Conservation (phyloP, 1,140 invertebrate species). For the Ips typographus region DNA sequence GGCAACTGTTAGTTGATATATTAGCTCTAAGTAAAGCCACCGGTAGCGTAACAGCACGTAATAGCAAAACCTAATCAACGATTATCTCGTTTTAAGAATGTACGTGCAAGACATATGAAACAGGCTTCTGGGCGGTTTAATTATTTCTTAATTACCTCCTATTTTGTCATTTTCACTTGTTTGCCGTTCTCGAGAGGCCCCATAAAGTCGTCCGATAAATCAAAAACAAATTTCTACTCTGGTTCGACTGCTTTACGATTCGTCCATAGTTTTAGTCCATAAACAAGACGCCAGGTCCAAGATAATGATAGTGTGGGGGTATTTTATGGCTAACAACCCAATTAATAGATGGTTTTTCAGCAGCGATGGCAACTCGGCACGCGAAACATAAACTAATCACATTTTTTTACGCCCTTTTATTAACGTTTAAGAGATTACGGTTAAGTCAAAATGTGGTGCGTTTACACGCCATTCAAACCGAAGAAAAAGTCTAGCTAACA, state of each 20-base stretch:
- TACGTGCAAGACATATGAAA: no score
- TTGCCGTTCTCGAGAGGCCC: no score
- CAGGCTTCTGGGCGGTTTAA: no score
- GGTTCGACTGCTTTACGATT: constrained; percentile 12
- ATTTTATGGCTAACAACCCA: constrained; percentile 33
- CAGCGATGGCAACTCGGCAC: constrained; percentile 25
- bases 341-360: constrained; percentile 30
- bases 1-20: no score
- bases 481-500: neutral
- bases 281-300: constrained; percentile 16
- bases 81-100: no score
- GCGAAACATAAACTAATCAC: constrained; percentile 23
- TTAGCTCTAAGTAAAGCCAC: no score
- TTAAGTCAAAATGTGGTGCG: neutral
- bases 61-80: no score
- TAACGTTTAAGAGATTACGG: constrained; percentile 6
- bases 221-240: constrained; percentile 18
- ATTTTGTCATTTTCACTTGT: no score
- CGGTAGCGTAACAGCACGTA: no score
- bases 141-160: no score
- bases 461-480: neutral
- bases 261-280: constrained; percentile 13
- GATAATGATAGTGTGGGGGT: constrained; percentile 33
- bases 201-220: neutral
- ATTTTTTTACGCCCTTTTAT: constrained; percentile 16